Conservation (phyloP, 2,113 vertebrate genomes). For the Vulpes ferrilata region DNA sequence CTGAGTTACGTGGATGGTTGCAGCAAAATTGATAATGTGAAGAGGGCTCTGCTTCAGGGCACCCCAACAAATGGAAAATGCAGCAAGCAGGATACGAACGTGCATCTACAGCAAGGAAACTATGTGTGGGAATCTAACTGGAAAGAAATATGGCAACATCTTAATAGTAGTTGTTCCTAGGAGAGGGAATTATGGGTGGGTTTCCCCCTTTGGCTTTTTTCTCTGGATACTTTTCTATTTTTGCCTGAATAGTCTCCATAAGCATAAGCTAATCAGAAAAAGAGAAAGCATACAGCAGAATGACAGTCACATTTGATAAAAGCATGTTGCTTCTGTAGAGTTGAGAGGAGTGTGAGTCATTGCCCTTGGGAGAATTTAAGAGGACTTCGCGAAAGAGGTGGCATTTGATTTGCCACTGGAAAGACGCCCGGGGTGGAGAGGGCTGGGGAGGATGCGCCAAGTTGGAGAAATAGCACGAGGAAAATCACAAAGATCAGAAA, state of each 20-base stretch:
- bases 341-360: neutral
- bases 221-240: neutral
- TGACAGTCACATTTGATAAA: constrained; percentile 3
- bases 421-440: neutral
- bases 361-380: neutral
- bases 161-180: neutral
- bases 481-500: constrained; percentile 19
- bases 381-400: constrained; percentile 29
- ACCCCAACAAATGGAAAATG: neutral
- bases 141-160: constrained; percentile 21
- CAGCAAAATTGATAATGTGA: neutral
- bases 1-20: neutral
- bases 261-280: constrained; percentile 29
- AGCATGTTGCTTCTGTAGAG: constrained; percentile 3
- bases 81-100: neutral
- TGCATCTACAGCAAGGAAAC: neutral
- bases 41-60: neutral
- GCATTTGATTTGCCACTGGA: constrained; percentile 33
- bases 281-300: neutral
- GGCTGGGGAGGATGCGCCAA: neutral
- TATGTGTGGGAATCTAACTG: neutral
- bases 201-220: neutral
- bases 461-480: neutral
- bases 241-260: constrained; percentile 14
- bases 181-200: neutral